Base-by-base conservation (phyloP, 2,888 invertebrate genomes). In the Julus scandinavius region DNA sequence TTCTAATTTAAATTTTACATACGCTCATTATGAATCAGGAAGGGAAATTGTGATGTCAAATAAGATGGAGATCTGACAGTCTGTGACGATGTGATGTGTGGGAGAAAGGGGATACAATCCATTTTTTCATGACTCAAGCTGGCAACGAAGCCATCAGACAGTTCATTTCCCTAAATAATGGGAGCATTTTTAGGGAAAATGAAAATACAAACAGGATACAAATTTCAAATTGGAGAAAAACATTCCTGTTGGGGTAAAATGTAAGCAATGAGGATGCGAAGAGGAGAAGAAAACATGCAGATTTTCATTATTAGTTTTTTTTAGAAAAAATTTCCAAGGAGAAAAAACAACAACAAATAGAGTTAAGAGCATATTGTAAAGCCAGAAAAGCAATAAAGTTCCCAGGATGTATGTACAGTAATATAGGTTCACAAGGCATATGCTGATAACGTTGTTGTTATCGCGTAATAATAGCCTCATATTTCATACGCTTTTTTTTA, bases 401-500 rank as follows among this genome's bases (percentile, higher is more conserved):
- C 38, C 80, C 38, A 7, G 72, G 72, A n/a, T 72, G 20, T 72
- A 72, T 72, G 29, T 29, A 29, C 29, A 29, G 29, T 29, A 29
- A 29, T 72, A 72, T 72, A 29, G 80, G 80, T 80, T 80, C 13
- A 80, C 11, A 13, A 80, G 80, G 80, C 80, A 80, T 80, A 80
- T 80, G 80, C 80, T 80, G 80, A 80, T 80, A 80, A 80, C 80
- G 38, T 38, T 13, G 80, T 38, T 80, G 80, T 80, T 80, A 80
- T 80, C 80, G 80, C 80, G 5, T 80, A 38, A 80, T 80, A 80
- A 80, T 80, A 80, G 80, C 80, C 29, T 80, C 80, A 13, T 80
- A 80, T 80, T 80, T 80, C 80, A 80, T 13, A 20, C 2, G 72
- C 20, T 72, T 80, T 29, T 38, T 38, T n/a, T 15, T 29, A 1